A percentile compares a stretch with the other conserved stretches of the same genome.
These are phyloP conservation scores for Hydrolagus affinis DNA, from an alignment of 2,113 vertebrate species.

Conservation along the genomic window DNA sequence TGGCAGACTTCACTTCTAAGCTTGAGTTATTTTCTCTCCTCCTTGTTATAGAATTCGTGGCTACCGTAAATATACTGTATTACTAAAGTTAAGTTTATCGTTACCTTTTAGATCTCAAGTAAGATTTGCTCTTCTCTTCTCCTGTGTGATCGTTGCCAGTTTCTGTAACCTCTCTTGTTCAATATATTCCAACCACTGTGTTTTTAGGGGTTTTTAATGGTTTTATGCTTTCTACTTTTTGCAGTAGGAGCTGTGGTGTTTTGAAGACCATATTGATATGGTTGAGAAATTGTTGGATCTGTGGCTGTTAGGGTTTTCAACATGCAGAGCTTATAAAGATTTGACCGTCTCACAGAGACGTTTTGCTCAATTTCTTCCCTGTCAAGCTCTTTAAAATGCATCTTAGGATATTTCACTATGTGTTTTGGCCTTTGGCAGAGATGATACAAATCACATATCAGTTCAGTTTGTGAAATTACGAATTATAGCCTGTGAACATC, in stretches of 20 bases:
- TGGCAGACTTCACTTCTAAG: too few species aligned
- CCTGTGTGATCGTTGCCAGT: too few species aligned
- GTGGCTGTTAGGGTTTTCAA: not conserved
- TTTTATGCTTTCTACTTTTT: not conserved
- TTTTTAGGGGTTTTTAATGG: not conserved
- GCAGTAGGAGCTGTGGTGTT: not conserved
- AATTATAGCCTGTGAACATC: not conserved
- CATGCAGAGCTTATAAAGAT: not conserved
- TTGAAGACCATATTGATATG: not conserved
- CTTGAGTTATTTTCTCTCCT: too few species aligned
- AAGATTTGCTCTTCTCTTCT: too few species aligned
- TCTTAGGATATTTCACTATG: not conserved
- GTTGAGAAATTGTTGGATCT: not conserved
- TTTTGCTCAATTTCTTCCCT: not conserved
- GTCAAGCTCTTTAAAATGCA: not conserved
- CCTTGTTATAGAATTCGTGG: too few species aligned
- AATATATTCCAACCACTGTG: not conserved
- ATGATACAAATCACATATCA: not conserved
- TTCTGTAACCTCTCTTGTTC: too few species aligned
- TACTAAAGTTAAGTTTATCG: too few species aligned
- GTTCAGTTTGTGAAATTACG: not conserved
- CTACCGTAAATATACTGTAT: too few species aligned
- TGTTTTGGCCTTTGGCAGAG: not conserved
- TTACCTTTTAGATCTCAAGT: too few species aligned
- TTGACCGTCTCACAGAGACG: not conserved